Base-by-base conservation (phyloP, 1,140 invertebrate species). In the Cydia strobilella region DNA sequence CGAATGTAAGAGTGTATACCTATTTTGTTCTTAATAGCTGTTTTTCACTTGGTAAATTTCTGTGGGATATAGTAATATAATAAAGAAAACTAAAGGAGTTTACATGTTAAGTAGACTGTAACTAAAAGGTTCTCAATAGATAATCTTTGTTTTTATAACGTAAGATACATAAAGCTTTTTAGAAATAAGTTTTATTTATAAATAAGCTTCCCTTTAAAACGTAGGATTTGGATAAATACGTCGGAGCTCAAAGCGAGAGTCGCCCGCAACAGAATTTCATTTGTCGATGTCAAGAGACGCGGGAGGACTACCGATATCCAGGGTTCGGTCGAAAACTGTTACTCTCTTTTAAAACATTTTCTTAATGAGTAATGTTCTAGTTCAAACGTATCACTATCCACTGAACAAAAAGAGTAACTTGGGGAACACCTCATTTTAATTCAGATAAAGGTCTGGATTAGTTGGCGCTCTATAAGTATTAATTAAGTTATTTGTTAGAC, bases 131-230 rank as follows among this genome's bases (percentile, higher is more conserved):
- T 54, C 6, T 54, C 51, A 54, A 48, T n/a, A 39, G 7, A 39
- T n/a, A 4, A 48, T 13, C 45, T 48, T 48, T 48, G 15, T 13
- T 54, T 54, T 6, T 54, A 18, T 18, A 54, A 54, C 15, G n/a
- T 54, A 54, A 3, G 5, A 51, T 18, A 54, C n/a, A n/a, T 54
- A 54, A 18, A 54, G 7, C 51, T 54, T 54, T 54, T 54, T 20
- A 54, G 51, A 54, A 20, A 54, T 54, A 54, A 54, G n/a, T n/a
- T 27, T 31, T 10, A 1, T 18, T 31, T 15, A 31, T 31, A 66
- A 66, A 66, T 27, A 31, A 66, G 25, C 63, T 66, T 27, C 27
- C 63, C n/a, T 66, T 66, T 66, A 66, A 66, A 66, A 66, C n/a
- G 20, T 66, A 66, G 31, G 27, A 66, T 66, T 66, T 15, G 13